Conservation (phyloP, 2,797 vertebrate species). For the Poecilia wingei region DNA sequence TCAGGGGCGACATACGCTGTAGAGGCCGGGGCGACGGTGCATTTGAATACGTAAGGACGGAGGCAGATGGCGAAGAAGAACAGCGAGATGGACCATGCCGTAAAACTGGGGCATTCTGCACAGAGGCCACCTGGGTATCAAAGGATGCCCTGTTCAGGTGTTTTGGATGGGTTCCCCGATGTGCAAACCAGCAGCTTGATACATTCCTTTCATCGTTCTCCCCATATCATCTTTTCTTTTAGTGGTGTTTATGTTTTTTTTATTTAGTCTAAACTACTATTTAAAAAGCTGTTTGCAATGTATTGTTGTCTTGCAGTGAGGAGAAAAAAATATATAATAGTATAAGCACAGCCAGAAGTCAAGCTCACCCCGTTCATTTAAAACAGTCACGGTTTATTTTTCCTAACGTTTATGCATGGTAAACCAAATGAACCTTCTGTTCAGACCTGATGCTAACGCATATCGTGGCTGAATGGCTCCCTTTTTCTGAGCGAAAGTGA, state of each 20-base stretch:
- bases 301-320: neutral
- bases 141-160: conserved; percentile 71
- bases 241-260: neutral
- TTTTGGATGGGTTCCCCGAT: conserved; percentile 61
- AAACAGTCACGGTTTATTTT: neutral
- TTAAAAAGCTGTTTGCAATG: neutral
- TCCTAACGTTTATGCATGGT: neutral
- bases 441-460: neutral
- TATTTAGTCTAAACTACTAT: neutral
- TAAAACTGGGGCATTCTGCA: conserved; percentile 64
- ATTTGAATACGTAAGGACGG: conserved; percentile 35
- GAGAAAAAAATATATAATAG: neutral
- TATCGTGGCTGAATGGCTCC: neutral
- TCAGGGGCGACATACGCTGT: conserved; percentile 45
- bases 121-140: conserved; percentile 60
- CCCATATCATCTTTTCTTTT: conserved; percentile 16
- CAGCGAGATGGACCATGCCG: conserved; percentile 26
- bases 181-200: conserved; percentile 57
- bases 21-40: conserved; percentile 38
- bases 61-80: conserved; percentile 19
- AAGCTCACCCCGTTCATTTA: neutral
- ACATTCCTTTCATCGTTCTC: conserved; percentile 39
- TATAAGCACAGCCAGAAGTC: neutral
- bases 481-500: neutral
- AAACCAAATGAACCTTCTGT: neutral